These are phyloP conservation scores for Tangara arthus DNA, from an alignment of 2,797 vertebrate species.

Conservation along the genomic window DNA sequence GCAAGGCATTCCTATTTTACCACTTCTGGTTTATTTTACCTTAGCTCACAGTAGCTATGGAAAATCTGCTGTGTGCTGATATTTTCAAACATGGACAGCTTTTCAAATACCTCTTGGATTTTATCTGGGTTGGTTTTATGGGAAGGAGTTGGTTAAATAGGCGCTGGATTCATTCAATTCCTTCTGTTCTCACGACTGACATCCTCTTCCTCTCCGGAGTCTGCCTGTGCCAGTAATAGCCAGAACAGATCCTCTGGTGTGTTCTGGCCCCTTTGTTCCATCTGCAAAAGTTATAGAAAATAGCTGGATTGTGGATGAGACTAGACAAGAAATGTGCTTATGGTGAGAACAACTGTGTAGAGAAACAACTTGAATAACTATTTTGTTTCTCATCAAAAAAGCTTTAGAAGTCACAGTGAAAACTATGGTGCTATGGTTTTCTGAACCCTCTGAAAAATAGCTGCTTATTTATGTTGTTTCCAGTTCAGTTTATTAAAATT, in stretches of 20 bases:
- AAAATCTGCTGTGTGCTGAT: not conserved
- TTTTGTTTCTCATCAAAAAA: not conserved
- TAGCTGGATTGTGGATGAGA: not conserved
- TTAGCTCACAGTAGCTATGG: not conserved
- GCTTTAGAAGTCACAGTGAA: not conserved
- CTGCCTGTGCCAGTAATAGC: conserved; percentile 26
- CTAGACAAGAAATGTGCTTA: not conserved
- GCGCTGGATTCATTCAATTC: not conserved
- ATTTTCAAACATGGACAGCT: not conserved
- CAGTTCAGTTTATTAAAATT: not conserved
- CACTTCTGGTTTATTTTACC: not conserved
- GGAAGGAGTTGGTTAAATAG: conserved; percentile 2
- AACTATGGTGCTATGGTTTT: not conserved
- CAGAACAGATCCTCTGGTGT: conserved; percentile 9
- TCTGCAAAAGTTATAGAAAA: not conserved
- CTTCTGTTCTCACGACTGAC: not conserved
- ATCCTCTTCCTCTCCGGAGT: conserved; percentile 9
- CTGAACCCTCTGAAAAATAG: not conserved
- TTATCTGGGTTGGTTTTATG: not conserved
- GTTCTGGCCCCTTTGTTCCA: not conserved
- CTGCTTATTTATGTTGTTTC: not conserved
- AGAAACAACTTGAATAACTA: not conserved
- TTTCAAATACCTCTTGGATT: not conserved
- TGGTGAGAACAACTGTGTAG: not conserved
- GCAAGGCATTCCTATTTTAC: not conserved